A percentile compares a stretch with the other conserved stretches of the same genome.
Conservation (phyloP, 2,797 vertebrate species). For the Arnoldichthys spilopterus region DNA sequence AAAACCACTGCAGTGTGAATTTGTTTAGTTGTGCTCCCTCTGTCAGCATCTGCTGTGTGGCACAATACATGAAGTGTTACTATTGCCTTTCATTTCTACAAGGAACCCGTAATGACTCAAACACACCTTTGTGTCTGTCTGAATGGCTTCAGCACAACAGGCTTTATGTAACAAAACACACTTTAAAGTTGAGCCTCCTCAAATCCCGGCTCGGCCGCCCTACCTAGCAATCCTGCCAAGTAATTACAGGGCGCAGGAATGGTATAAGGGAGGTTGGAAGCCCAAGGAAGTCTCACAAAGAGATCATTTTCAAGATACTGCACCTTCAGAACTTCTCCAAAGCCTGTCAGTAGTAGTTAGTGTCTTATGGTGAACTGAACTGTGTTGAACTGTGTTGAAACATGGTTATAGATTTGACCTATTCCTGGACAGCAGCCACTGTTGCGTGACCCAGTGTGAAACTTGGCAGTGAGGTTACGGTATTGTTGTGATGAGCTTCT, state of each 20-base stretch:
- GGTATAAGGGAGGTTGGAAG: slow-evolving; percentile 12
- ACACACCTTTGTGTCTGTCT: slow-evolving; percentile 15
- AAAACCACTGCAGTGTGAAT: neutral
- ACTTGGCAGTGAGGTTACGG: neutral
- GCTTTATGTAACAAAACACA: slow-evolving; percentile 36
- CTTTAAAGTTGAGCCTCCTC: slow-evolving; percentile 32
- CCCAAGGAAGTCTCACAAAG: slow-evolving; percentile 24
- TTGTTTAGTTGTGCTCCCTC: neutral
- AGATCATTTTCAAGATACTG: slow-evolving; percentile 11
- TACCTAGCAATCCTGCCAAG: slow-evolving; percentile 41
- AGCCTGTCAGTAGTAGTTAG: slow-evolving; percentile 33
- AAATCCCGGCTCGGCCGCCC: slow-evolving; percentile 32
- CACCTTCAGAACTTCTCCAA: slow-evolving; percentile 8
- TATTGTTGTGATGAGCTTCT: neutral
- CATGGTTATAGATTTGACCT: neutral
- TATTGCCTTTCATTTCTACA: slow-evolving; percentile 9
- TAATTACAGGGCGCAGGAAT: slow-evolving; percentile 43
- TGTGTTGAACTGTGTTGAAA: slow-evolving; percentile 7
- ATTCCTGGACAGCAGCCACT: neutral
- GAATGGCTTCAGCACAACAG: slow-evolving; percentile 28
- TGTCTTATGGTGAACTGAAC: neutral
- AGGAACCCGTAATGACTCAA: slow-evolving; percentile 4
- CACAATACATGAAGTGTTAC: neutral
- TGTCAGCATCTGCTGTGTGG: neutral
- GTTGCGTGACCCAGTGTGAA: neutral